phyloP scores from a whole-genome alignment of 2,888 invertebrate species.

The Lottia gigantea region DNA sequence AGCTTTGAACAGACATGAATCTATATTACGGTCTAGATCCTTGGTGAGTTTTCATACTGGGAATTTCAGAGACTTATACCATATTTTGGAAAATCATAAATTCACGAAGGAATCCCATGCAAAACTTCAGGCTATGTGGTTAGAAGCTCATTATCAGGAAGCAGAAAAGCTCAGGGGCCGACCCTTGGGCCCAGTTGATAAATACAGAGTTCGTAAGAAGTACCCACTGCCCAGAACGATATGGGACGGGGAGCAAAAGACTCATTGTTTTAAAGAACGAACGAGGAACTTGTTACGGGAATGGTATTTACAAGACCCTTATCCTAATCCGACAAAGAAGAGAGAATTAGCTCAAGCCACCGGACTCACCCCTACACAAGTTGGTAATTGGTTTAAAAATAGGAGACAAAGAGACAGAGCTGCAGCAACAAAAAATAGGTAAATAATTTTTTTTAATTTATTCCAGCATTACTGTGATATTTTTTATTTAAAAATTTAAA shows the following conservation, averaged over 20 bases:
- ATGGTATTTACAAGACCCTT: conserved; percentile 86
- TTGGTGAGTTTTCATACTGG: conserved; percentile 91
- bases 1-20: conserved; percentile 86
- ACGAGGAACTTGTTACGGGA: conserved; percentile 93
- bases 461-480: neutral
- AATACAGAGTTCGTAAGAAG: conserved; percentile 92
- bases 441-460: conserved; percentile 40
- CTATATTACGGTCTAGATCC: conserved; percentile 86
- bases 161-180: conserved; percentile 89
- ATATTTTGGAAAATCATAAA: conserved; percentile 88
- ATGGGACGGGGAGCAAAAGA: conserved; percentile 96
- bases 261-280: conserved; percentile 93
- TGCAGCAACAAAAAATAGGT: conserved; percentile 97
- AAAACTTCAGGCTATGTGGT: conserved; percentile 90
- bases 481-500: neutral
- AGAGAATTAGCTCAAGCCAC: conserved; percentile 90
- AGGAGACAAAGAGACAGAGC: conserved; percentile 87
- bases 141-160: conserved; percentile 93
- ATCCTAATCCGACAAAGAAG: conserved; percentile 94
- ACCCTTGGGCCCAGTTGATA: conserved; percentile 93
- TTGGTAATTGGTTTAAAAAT: conserved; percentile 94
- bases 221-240: conserved; percentile 91
- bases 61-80: conserved; percentile 88
- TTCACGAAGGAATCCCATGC: conserved; percentile 90
- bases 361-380: conserved; percentile 91